Base-by-base conservation (phyloP, 92 coral and sea anemone genomes). In the Actinernus sp. region DNA sequence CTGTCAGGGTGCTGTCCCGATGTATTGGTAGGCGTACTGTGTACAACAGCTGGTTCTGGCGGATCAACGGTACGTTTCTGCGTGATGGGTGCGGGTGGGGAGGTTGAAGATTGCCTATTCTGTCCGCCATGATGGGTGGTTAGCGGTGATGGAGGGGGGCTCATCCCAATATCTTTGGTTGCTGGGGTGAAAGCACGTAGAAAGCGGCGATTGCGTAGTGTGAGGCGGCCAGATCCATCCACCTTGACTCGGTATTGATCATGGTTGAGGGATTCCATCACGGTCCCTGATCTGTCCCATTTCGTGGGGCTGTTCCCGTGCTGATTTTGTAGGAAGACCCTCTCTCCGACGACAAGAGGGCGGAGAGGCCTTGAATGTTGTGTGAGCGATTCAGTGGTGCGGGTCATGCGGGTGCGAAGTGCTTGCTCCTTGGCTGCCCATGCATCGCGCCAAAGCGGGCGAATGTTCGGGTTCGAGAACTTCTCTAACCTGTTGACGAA, bases 341-440 rank as follows among this genome's bases (percentile, higher is more conserved):
- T 31, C 7, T 76, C 76, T 4, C 84, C 76, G 4, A 29, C 4
- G 1, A 67, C 10, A 28, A 76, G 5, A 0, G 67, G 83, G 39
- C 50, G 61, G 30, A 66, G 76, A 23, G 86, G 61, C 26, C 85
- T 22, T 1, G 77, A 57, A 43, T 78, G 85, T 4, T 3, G 68
- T 30, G 55, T 57, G 14, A 67, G 52, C 4, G 85, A 48, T 46
- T 78, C 71, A n/a, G n/a, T n/a, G n/a, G n/a, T n/a, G n/a, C n/a
- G n/a, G n/a, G n/a, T n/a, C n/a, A n/a, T n/a, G 65, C 73, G 46
- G 11, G 84, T 56, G 11, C 69, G 76, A 2, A 76, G 84, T 8
- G 76, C 84, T 0, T 76, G 67, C 25, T 76, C 84, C 52, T 56
- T 78, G n/a, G 78, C 69, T 1, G 78, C 58, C 71, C 71, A 72